Base-by-base conservation (phyloP, 2,797 vertebrate genomes). In the Eulemur coronatus region DNA sequence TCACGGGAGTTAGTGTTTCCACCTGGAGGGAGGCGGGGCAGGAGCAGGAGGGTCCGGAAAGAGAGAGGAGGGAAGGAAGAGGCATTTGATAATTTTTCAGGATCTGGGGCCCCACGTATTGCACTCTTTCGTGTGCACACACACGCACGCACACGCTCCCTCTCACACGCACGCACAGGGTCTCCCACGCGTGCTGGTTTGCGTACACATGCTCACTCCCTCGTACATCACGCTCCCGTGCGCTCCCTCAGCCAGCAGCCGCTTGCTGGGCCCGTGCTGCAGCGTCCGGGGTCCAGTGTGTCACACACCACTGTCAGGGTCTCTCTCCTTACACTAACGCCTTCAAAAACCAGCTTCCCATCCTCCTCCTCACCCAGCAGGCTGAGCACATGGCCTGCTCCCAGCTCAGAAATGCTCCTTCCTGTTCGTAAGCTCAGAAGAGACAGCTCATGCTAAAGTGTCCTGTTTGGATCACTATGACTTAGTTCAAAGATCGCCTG, bases 121-220 rank as follows among this genome's bases (percentile, higher is more conserved):
- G 38, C 15, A 13, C 38, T 33, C 59, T 33, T n/a, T 12, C 17
- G 1, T 8, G 28, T 0, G 0, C 2, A 0, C 67, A 9, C 20
- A 5, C 14, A 22, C 13, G 8, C 52, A 52, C 52, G 8, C 52
- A 52, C 52, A 20, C 18, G 20, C 55, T 48, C 11, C 46, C 12
- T 12, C 46, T 48, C 38, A 38, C 38, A 38, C 46, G 2, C 46
- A 0, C 8, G 7, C 52, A 2, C 22, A 55, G 8, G 24, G 55
- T 24, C 52, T 52, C 18, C 52, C 52, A 52, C 18, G 7, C 2
- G 59, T 1, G 3, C 50, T 11, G 26, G 0, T 10, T 5, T 8
- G 20, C 41, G 17, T 8, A 22, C 24, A 12, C 35, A 7, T 43
- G 26, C 41, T 28, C 22, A 7, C 41, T 26, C 41, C 20, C 10